Evolutionary conservation across 2,888 invertebrate genomes (phyloP).

Genomic region (Chrysolina haemoptera): DNA sequence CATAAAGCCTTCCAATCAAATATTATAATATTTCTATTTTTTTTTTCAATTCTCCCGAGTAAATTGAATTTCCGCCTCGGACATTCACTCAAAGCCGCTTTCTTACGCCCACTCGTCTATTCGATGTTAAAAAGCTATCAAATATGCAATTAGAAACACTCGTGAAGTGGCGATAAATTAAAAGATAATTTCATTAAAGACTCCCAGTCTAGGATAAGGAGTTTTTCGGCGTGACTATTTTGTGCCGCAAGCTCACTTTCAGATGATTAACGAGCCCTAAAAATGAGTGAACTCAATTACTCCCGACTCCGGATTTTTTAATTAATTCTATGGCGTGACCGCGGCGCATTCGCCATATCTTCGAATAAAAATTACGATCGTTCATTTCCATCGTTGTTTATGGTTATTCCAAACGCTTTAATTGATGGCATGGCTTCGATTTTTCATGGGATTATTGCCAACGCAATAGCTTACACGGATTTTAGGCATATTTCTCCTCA

Average conservation of each 20-base stretch:
- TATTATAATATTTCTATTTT: constrained; percentile 9
- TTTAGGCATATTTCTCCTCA: too few species aligned
- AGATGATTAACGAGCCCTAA: constrained; percentile 34
- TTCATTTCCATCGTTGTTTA: background rate
- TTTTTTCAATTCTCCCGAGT: background rate
- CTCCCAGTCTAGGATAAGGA: constrained; percentile 23
- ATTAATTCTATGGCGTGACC: constrained; percentile 25
- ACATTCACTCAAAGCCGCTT: constrained; percentile 1
- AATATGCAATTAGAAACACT: constrained; percentile 35
- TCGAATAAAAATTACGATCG: background rate
- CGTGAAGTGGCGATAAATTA: constrained; percentile 32
- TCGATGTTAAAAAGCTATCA: constrained; percentile 25
- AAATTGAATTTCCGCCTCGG: constrained; percentile 1
- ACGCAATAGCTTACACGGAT: too few species aligned
- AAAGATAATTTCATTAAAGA: constrained; percentile 39
- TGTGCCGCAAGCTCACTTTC: constrained; percentile 16
- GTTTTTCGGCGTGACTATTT: constrained; percentile 28
- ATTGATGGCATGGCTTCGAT: background rate
- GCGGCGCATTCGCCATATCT: constrained; percentile 31
- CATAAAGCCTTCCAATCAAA: background rate
- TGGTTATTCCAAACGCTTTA: background rate
- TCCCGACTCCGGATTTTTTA: constrained; percentile 22
- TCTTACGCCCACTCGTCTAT: constrained; percentile 20
- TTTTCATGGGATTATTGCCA: background rate
- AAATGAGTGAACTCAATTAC: constrained; percentile 28